A percentile compares a stretch with the other conserved stretches of the same genome.
These are phyloP conservation scores for Prostheceraeus crozeri DNA, from an alignment of 2,888 invertebrate species.

Conservation along the genomic window DNA sequence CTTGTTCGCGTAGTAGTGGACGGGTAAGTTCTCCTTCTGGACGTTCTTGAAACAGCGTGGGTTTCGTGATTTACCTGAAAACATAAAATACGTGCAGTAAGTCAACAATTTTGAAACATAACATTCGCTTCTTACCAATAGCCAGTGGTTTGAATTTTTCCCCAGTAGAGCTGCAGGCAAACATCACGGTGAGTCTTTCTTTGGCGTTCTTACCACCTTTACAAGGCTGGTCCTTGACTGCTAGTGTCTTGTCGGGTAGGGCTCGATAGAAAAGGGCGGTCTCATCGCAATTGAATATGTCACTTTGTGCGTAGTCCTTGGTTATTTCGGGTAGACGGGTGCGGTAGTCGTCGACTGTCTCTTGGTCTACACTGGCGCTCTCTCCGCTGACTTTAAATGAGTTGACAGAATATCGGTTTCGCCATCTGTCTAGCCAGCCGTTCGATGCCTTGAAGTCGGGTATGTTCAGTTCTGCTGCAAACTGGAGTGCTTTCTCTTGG, in stretches of 20 bases:
- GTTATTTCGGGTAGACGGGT: slow-evolving; percentile 28
- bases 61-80: slow-evolving; percentile 38
- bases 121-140: no score
- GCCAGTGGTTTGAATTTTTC: slow-evolving; percentile 42
- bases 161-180: slow-evolving; percentile 41
- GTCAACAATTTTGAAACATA: no score
- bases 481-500: no score
- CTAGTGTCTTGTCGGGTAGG: slow-evolving; percentile 40
- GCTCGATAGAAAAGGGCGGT: slow-evolving; percentile 41
- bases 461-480: no score
- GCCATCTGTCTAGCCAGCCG: no score
- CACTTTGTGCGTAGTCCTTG: slow-evolving; percentile 31
- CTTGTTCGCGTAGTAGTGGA: no score
- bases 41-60: slow-evolving; percentile 40
- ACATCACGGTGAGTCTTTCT: slow-evolving; percentile 41
- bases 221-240: slow-evolving; percentile 32
- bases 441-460: no score
- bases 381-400: no score
- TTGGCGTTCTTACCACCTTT: slow-evolving; percentile 41
- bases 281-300: slow-evolving; percentile 43
- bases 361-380: no score
- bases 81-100: no score
- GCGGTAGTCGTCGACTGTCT: slow-evolving; percentile 19
- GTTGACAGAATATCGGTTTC: no score
- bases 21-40: no score